Evolutionary conservation across 2,113 vertebrate genomes (phyloP).

Genomic region (Ceyx margarethae): DNA sequence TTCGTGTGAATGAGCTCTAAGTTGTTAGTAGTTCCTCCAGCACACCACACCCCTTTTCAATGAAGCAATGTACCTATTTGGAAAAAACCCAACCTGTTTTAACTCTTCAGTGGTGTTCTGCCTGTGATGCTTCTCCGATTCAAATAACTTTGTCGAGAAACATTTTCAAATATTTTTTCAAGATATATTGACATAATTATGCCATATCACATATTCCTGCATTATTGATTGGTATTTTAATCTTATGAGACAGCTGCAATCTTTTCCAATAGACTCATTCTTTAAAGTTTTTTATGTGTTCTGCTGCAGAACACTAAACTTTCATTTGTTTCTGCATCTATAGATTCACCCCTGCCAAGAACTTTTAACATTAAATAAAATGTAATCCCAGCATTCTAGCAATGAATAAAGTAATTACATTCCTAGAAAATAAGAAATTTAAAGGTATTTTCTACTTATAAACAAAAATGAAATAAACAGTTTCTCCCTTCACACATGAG

Average conservation of each 20-base stretch:
- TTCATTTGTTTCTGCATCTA: constrained; percentile 34
- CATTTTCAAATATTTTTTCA: neutral
- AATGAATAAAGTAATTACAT: constrained; percentile 18
- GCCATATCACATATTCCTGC: neutral
- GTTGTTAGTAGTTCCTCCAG: neutral
- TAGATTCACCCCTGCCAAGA: constrained; percentile 37
- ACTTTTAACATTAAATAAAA: constrained; percentile 1
- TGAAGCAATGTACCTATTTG: neutral
- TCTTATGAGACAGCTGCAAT: constrained; percentile 45
- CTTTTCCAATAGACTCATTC: constrained; percentile 61
- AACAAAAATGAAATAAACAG: constrained; percentile 19
- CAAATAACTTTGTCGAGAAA: neutral
- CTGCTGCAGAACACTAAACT: constrained; percentile 56
- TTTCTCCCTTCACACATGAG: constrained; percentile 6
- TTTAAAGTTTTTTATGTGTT: constrained; percentile 45
- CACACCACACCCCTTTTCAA: neutral
- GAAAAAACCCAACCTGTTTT: neutral
- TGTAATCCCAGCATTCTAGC: neutral
- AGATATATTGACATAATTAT: neutral
- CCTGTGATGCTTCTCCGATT: neutral
- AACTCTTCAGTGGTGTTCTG: constrained; percentile 10
- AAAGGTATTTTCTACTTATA: neutral
- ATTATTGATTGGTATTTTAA: neutral
- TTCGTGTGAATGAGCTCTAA: neutral
- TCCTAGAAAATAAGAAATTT: constrained; percentile 17